A percentile compares a stretch with the other conserved stretches of the same genome.
These are phyloP conservation scores for Drosophila lini DNA, from an alignment of 1,140 invertebrate species.

Conservation along the genomic window DNA sequence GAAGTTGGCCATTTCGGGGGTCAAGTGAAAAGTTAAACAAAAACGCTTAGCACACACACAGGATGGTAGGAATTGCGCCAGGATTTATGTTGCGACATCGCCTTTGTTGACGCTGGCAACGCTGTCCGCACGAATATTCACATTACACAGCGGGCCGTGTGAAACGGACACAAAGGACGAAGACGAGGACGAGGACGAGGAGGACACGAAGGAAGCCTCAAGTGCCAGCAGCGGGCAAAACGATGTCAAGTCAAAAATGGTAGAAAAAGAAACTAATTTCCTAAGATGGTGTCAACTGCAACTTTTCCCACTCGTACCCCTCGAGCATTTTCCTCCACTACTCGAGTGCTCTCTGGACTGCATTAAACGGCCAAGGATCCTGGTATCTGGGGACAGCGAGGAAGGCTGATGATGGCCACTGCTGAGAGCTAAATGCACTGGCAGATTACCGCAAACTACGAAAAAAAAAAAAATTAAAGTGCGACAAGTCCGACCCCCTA, in stretches of 20 bases:
- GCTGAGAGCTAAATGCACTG: slow-evolving; percentile 48
- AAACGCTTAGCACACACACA: slow-evolving; percentile 51
- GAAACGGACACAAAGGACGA: slow-evolving; percentile 8
- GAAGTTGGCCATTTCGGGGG: slow-evolving; percentile 49
- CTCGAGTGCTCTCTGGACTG: slow-evolving; percentile 50
- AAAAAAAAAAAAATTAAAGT: slow-evolving; percentile 31
- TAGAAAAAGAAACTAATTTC: slow-evolving; percentile 60
- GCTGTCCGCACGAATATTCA: slow-evolving; percentile 56
- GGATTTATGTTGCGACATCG: slow-evolving; percentile 53
- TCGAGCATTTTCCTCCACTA: slow-evolving; percentile 20
- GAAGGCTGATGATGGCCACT: slow-evolving; percentile 24
- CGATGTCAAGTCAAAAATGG: slow-evolving; percentile 62
- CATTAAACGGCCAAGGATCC: slow-evolving; percentile 47
- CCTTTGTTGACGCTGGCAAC: slow-evolving; percentile 47
- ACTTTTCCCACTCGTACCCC: slow-evolving; percentile 34
- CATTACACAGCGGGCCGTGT: slow-evolving; percentile 46
- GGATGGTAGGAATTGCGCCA: slow-evolving; percentile 15
- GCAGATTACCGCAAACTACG: slow-evolving; percentile 32
- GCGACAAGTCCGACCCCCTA: slow-evolving; percentile 22
- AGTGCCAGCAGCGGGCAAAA: slow-evolving; percentile 48
- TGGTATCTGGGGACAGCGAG: slow-evolving; percentile 12
- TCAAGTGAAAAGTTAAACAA: slow-evolving; percentile 74
- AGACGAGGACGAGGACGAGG: not conserved
- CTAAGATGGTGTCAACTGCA: slow-evolving; percentile 69
- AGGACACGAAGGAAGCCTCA: slow-evolving; percentile 15